Evolutionary conservation across 92 coral and sea anemone genomes (phyloP).

Genomic region (Actinernus sp.): DNA sequence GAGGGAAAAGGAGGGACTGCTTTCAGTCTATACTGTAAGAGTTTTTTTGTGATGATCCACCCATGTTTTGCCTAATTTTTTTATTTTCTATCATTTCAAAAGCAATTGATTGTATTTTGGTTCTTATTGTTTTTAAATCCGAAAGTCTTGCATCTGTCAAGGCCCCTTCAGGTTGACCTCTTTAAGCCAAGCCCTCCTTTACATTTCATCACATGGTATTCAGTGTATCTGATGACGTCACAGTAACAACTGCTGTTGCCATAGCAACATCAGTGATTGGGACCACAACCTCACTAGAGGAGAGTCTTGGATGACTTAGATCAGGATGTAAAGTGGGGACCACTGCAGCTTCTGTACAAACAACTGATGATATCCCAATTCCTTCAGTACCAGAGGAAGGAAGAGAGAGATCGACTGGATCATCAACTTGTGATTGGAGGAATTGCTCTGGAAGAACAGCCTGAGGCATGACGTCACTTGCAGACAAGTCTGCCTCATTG

Average conservation of each 20-base stretch:
- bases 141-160: too few relatives aligned
- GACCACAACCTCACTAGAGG: slow-evolving; percentile 11
- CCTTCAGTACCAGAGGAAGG: slow-evolving; percentile 32
- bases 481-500: slow-evolving; percentile 51
- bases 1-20: too few relatives aligned
- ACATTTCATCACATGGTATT: slow-evolving; percentile 21
- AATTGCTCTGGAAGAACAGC: slow-evolving; percentile 95
- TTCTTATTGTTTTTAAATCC: too few relatives aligned
- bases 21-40: too few relatives aligned
- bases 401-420: slow-evolving; percentile 57
- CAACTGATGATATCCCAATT: slow-evolving; percentile 17
- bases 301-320: slow-evolving; percentile 6
- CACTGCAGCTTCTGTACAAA: slow-evolving; percentile 5
- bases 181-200: slow-evolving; percentile 17
- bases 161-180: too few relatives aligned
- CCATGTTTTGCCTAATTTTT: too few relatives aligned
- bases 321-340: slow-evolving; percentile 11
- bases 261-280: slow-evolving; percentile 14
- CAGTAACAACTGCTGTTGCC: slow-evolving; percentile 18
- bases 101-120: too few relatives aligned
- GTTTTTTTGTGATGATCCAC: too few relatives aligned
- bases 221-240: slow-evolving; percentile 9
- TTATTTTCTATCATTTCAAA: too few relatives aligned
- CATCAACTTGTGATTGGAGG: slow-evolving; percentile 88
- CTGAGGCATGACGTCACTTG: slow-evolving; percentile 76